Conservation (phyloP, 1,140 invertebrate species). For the Onthophagus taurus region DNA sequence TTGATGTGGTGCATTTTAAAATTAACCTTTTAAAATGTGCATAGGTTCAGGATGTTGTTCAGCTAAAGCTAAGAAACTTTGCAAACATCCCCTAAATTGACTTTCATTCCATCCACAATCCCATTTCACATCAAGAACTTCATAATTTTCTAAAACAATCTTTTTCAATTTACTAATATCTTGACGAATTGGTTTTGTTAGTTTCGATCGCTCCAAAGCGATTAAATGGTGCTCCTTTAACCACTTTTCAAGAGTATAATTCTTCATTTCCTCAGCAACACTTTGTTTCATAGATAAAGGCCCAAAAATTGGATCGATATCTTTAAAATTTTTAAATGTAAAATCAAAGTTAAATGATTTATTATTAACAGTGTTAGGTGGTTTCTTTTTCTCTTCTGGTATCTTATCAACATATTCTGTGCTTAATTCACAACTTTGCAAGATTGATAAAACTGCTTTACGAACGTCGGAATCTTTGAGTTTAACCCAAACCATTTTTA, state of each 20-base stretch:
- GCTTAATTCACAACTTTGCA: constrained; percentile 71
- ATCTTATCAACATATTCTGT: constrained; percentile 76
- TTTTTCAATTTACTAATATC: constrained; percentile 55
- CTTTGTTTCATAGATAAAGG: constrained; percentile 43
- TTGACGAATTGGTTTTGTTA: constrained; percentile 51
- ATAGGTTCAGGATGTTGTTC: constrained; percentile 61
- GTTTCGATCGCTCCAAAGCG: constrained; percentile 49
- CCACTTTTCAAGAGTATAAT: constrained; percentile 45
- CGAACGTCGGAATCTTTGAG: constrained; percentile 58
- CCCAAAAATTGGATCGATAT: constrained; percentile 44
- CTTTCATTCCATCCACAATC: constrained; percentile 83
- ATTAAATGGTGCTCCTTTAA: constrained; percentile 52
- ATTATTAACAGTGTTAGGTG: constrained; percentile 26
- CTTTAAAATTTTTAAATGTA: constrained; percentile 41
- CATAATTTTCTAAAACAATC: constrained; percentile 44
- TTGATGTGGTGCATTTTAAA: no score
- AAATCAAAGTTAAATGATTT: constrained; percentile 32
- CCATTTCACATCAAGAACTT: constrained; percentile 54
- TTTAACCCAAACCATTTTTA: constrained; percentile 62
- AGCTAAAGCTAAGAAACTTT: constrained; percentile 61
- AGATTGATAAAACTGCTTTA: constrained; percentile 64
- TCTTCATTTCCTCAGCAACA: constrained; percentile 43
- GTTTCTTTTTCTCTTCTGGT: constrained; percentile 24
- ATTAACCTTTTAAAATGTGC: constrained; percentile 49
- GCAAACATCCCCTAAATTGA: constrained; percentile 74